Evolutionary conservation across 2,797 vertebrate species (phyloP).

Genomic region (Acipenser transmontanus): DNA sequence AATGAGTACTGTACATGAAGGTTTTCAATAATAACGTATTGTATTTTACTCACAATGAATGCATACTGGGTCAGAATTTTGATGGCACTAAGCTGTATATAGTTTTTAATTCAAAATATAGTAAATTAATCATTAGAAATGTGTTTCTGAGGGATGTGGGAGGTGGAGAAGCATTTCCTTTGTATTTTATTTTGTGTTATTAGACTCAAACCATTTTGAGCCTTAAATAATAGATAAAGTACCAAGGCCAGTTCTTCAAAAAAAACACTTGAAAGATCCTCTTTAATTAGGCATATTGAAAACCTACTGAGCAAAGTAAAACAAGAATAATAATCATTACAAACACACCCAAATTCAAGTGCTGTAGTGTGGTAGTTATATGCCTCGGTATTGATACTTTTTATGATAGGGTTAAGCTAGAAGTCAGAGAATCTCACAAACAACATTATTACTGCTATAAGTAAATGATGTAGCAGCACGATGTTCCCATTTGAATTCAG

Average conservation of each 20-base stretch:
- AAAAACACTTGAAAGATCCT: neutral
- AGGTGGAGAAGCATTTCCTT: neutral
- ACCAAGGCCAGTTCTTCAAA: neutral
- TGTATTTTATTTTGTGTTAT: neutral
- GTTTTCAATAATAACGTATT: neutral
- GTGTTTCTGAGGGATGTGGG: neutral
- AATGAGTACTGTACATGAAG: no score
- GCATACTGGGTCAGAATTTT: neutral
- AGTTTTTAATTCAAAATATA: neutral
- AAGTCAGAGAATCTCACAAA: no score
- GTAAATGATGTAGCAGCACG: no score
- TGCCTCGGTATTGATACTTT: no score
- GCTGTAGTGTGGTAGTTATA: no score
- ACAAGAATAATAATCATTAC: no score
- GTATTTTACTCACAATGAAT: neutral
- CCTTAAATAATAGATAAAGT: neutral
- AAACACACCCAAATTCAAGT: no score
- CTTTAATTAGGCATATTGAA: neutral
- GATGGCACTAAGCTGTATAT: neutral
- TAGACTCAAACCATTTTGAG: no score
- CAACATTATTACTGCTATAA: no score
- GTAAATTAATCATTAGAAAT: slow-evolving; percentile 2
- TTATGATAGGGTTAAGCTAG: no score
- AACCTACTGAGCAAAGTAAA: neutral
- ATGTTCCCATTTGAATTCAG: no score